These are phyloP conservation scores for Automeris io DNA, from an alignment of 2,888 invertebrate species.

Conservation along the genomic window DNA sequence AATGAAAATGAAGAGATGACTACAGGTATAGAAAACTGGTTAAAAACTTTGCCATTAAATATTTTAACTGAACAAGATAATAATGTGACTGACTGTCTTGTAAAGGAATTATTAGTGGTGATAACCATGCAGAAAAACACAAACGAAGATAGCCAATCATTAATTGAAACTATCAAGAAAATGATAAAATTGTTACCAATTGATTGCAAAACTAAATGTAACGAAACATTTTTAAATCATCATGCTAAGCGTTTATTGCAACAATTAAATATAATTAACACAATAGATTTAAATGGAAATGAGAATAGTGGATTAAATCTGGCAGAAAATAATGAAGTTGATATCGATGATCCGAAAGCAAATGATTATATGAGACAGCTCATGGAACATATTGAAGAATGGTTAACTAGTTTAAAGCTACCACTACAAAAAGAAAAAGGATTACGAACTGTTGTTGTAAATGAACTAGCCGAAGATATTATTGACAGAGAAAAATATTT, in stretches of 20 bases:
- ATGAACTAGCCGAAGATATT: conserved; percentile 20
- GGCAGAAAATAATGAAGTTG: background rate
- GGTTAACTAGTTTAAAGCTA: conserved; percentile 15
- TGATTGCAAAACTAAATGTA: background rate
- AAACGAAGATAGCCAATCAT: background rate
- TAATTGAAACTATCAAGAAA: background rate
- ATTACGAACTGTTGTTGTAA: conserved; percentile 12
- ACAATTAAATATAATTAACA: background rate
- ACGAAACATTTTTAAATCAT: background rate
- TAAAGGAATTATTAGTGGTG: background rate
- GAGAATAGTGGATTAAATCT: background rate
- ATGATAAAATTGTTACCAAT: background rate
- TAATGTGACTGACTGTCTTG: background rate
- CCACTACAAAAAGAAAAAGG: conserved; percentile 13
- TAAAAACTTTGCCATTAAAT: background rate
- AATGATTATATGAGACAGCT: conserved; percentile 10
- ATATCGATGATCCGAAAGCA: background rate
- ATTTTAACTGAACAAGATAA: background rate
- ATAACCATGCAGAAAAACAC: too few relatives aligned
- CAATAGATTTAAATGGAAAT: background rate
- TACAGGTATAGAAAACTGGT: background rate
- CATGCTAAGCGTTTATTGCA: background rate
- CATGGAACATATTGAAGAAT: conserved; percentile 13
- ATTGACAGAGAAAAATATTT: conserved; percentile 16
- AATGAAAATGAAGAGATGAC: background rate